Evolutionary conservation across 2,797 vertebrate species (phyloP).

Genomic region (Taeniopygia guttata): DNA sequence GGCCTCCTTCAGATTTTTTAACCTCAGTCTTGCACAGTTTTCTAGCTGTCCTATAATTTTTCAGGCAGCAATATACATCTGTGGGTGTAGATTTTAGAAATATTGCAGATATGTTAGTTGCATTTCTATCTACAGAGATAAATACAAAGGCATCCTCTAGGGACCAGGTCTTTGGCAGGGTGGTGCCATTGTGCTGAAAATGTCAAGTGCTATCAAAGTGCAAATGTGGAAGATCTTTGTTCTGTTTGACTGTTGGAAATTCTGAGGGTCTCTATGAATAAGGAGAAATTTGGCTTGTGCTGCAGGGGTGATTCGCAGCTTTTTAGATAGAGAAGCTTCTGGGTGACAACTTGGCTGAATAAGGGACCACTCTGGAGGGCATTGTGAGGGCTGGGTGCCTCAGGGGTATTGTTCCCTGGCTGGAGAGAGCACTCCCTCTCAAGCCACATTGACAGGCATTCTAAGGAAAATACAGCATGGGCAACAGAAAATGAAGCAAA

Average conservation of each 20-base stretch:
- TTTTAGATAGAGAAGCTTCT: not conserved
- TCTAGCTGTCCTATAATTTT: not conserved
- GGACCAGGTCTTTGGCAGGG: not conserved
- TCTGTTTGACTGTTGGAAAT: not conserved
- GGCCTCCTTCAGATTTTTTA: not conserved
- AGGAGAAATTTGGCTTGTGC: not conserved
- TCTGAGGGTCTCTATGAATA: not conserved
- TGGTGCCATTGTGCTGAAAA: not conserved
- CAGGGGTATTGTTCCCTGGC: not conserved
- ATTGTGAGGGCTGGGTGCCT: not conserved
- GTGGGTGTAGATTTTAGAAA: not conserved
- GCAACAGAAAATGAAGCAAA: not conserved
- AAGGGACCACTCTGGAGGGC: not conserved
- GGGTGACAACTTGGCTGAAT: not conserved
- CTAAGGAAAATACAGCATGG: not conserved
- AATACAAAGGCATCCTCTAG: not conserved
- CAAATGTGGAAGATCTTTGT: not conserved
- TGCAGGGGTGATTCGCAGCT: not conserved
- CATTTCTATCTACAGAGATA: not conserved
- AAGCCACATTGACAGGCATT: not conserved
- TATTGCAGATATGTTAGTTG: not conserved
- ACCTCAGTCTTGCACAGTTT: not conserved
- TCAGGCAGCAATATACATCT: not conserved
- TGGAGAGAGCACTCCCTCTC: not conserved
- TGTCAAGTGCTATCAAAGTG: not conserved